phyloP scores from a whole-genome alignment of 2,113 vertebrate species.

The Cryptoleucopteryx plumbea region DNA sequence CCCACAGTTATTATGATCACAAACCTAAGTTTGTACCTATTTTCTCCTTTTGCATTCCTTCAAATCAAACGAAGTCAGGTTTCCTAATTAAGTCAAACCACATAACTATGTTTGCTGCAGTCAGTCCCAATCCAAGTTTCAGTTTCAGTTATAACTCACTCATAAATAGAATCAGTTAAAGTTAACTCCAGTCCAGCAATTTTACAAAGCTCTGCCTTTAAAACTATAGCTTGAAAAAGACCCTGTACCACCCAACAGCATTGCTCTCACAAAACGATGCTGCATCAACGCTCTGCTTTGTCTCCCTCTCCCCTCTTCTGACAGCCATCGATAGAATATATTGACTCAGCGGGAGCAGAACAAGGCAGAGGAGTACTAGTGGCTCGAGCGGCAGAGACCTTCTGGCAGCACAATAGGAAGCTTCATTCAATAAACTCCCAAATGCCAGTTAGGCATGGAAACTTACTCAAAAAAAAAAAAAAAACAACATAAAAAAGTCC shows the following conservation, averaged over 20 bases:
- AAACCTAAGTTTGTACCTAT: neutral
- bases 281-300: neutral
- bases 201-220: neutral
- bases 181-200: neutral
- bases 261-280: neutral
- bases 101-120: neutral
- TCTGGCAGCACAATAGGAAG: neutral
- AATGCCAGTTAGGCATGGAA: neutral
- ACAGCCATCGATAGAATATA: neutral
- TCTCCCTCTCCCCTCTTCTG: neutral
- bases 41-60: neutral
- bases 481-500: neutral
- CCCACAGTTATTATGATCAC: neutral
- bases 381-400: rapidly evolving
- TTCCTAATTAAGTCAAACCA: neutral
- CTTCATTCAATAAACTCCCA: neutral
- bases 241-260: neutral
- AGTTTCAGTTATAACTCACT: neutral
- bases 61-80: neutral
- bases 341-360: neutral
- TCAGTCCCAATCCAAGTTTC: neutral
- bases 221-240: neutral
- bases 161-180: neutral
- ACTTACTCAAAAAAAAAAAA: neutral
- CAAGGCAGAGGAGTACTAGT: neutral